phyloP scores from a whole-genome alignment of 1,140 invertebrate species.

The Euschistus heros region DNA sequence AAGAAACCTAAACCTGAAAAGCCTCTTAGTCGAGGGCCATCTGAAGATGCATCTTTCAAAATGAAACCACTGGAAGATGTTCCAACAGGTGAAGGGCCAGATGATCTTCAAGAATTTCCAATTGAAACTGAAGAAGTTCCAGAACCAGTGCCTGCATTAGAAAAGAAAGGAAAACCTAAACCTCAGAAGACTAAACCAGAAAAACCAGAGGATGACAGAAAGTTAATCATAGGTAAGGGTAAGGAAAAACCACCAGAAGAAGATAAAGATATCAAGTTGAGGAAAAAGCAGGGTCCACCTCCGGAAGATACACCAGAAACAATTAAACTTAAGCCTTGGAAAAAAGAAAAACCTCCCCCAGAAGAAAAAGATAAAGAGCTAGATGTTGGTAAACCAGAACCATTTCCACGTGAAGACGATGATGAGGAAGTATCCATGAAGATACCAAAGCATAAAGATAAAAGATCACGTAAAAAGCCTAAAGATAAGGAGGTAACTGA shows the following conservation, averaged over 20 bases:
- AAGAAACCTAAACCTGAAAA: slow-evolving; percentile 30
- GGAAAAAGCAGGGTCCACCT: slow-evolving; percentile 36
- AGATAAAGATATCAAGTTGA: slow-evolving; percentile 36
- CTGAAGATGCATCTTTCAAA: slow-evolving; percentile 28
- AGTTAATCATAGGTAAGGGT: slow-evolving; percentile 35
- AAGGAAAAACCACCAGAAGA: slow-evolving; percentile 34
- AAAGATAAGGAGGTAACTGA: neutral
- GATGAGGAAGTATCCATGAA: slow-evolving; percentile 36
- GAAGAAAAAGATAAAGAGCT: slow-evolving; percentile 27
- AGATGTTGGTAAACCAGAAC: slow-evolving; percentile 25
- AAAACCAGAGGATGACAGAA: slow-evolving; percentile 34
- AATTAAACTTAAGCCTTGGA: slow-evolving; percentile 31
- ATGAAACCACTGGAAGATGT: slow-evolving; percentile 30
- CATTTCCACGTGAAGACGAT: slow-evolving; percentile 24
- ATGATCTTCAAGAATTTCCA: slow-evolving; percentile 27
- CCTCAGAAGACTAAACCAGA: slow-evolving; percentile 25
- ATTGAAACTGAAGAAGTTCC: slow-evolving; percentile 26
- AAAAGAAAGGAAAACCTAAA: slow-evolving; percentile 31
- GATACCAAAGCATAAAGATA: slow-evolving; percentile 32
- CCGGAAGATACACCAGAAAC: slow-evolving; percentile 32
- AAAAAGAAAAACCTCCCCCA: slow-evolving; percentile 27
- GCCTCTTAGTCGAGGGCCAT: slow-evolving; percentile 31
- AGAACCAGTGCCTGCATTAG: slow-evolving; percentile 26
- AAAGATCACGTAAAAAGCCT: slow-evolving; percentile 16
- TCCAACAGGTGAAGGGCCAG: slow-evolving; percentile 29